Evolutionary conservation across 2,797 vertebrate species (phyloP).

Genomic region (Gallirallus australis): DNA sequence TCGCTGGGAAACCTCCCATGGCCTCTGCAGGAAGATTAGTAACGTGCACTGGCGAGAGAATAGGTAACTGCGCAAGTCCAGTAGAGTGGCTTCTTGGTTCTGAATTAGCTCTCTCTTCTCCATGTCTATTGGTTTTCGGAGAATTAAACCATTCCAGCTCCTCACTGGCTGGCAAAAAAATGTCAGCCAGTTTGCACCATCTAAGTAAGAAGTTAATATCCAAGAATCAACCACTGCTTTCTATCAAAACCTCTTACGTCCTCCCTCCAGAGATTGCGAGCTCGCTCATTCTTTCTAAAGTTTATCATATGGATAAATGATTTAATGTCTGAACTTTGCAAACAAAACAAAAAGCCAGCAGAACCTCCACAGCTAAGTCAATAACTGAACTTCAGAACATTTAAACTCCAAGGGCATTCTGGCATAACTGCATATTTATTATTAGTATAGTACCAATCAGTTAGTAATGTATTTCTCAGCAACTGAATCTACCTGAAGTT

Average conservation of each 20-base stretch:
- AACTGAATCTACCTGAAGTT: background rate
- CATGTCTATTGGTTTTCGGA: conserved; percentile 97
- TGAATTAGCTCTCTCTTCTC: conserved; percentile 95
- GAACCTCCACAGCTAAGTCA: background rate
- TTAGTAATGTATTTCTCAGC: background rate
- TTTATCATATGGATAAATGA: background rate
- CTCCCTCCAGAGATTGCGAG: background rate
- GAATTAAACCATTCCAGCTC: conserved; percentile 93
- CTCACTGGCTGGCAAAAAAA: conserved; percentile 95
- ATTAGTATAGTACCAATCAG: background rate
- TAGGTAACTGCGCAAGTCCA: conserved; percentile 96
- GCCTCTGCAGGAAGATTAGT: conserved; percentile 95
- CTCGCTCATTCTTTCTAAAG: background rate
- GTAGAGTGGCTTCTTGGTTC: conserved; percentile 89
- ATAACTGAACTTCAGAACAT: background rate
- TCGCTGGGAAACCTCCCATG: conserved; percentile 96
- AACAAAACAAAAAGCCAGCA: background rate
- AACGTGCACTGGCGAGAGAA: conserved; percentile 98
- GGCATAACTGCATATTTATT: background rate
- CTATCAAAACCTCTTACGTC: background rate
- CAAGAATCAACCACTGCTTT: conserved; percentile 24
- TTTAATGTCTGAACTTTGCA: background rate
- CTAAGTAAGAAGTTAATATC: conserved; percentile 78
- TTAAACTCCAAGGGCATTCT: background rate
- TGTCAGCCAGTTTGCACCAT: conserved; percentile 96